Evolutionary conservation across 53 echinoderm and acorn worm species (phyloP).

Genomic region (Arbacia lixula): DNA sequence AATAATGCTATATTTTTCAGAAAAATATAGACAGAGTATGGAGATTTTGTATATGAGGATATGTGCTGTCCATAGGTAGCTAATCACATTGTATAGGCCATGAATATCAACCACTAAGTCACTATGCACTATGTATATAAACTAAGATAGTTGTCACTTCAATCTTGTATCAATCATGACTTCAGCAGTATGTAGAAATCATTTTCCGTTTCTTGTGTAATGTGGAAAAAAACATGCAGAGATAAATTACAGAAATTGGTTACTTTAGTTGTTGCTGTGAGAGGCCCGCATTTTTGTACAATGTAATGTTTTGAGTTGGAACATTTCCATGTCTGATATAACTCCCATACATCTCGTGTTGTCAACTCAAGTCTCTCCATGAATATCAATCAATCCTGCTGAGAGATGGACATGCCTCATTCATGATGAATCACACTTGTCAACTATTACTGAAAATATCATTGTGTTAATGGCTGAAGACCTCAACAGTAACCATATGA

Average conservation of each 20-base stretch:
- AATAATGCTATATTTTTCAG: constrained; percentile 27
- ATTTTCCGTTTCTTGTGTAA: too few species aligned
- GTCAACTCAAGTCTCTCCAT: too few species aligned
- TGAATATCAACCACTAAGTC: not conserved
- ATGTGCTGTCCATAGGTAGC: not conserved
- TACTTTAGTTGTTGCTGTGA: not conserved
- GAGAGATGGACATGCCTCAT: too few species aligned
- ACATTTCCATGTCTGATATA: too few species aligned
- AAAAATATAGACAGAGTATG: not conserved
- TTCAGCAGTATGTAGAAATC: too few species aligned
- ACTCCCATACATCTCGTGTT: too few species aligned
- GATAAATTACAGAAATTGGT: not conserved
- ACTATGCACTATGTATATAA: constrained; percentile 36
- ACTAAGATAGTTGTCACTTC: constrained; percentile 10
- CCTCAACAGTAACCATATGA: too few species aligned
- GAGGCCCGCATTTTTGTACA: not conserved
- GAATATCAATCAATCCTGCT: too few species aligned
- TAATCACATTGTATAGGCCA: not conserved
- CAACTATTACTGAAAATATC: too few species aligned
- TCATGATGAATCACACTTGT: too few species aligned
- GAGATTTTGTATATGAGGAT: not conserved
- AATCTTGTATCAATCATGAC: not conserved
- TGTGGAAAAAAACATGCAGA: too few species aligned
- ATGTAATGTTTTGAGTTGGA: not conserved
- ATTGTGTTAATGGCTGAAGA: too few species aligned